These are phyloP conservation scores for Odobenus rosmarus DNA, from an alignment of 2,113 vertebrate genomes.

Conservation along the genomic window DNA sequence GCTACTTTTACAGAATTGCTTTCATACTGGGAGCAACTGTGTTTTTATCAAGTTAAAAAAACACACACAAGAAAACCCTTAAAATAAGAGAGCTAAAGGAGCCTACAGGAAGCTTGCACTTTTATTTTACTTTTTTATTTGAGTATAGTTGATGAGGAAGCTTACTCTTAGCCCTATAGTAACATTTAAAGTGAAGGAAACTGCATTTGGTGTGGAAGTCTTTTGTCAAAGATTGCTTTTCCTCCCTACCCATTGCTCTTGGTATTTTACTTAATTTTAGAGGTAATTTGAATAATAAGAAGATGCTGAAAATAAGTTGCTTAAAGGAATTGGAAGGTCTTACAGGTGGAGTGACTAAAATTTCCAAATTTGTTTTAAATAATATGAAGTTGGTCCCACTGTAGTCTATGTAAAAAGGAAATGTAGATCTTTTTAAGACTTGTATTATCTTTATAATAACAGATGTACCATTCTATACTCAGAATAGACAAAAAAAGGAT, in stretches of 20 bases:
- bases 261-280: neutral
- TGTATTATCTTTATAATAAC: neutral
- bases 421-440: neutral
- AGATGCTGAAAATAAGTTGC: neutral
- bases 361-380: neutral
- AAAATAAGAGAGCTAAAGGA: neutral
- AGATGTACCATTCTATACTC: neutral
- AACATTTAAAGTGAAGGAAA: neutral
- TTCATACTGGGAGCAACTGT: neutral
- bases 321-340: neutral
- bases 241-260: neutral
- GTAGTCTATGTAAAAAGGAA: neutral
- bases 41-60: neutral
- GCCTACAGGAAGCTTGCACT: neutral
- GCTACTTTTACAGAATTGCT: neutral
- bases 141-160: neutral
- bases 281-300: neutral
- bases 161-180: neutral
- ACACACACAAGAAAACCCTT: neutral
- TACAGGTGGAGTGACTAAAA: neutral
- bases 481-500: neutral
- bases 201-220: neutral
- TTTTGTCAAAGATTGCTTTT: neutral
- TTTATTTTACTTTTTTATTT: neutral
- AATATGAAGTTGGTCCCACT: neutral